Conservation (phyloP, 2,113 vertebrate genomes). For the Tetrao urogallus region DNA sequence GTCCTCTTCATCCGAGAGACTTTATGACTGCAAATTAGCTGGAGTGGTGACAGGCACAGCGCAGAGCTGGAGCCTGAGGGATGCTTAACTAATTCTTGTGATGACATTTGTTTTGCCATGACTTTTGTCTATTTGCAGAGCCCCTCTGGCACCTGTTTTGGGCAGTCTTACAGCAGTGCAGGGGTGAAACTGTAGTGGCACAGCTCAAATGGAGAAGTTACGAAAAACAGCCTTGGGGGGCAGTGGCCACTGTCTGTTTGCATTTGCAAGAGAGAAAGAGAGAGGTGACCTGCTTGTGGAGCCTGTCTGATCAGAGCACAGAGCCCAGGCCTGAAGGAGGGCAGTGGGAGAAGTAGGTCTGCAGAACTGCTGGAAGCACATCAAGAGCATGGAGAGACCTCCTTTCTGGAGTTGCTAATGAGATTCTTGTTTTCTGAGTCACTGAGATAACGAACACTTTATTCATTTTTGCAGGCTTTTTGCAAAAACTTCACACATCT, state of each 20-base stretch:
- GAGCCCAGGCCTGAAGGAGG: conserved; percentile 7
- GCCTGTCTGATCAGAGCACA: neutral
- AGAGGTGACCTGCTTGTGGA: conserved; percentile 38
- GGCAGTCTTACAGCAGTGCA: neutral
- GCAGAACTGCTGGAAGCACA: neutral
- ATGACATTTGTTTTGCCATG: neutral
- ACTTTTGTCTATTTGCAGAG: neutral
- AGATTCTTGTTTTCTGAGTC: conserved; percentile 12
- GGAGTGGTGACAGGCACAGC: neutral
- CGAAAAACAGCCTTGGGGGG: conserved; percentile 17
- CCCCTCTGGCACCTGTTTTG: neutral
- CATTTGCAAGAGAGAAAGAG: neutral
- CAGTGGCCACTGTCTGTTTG: neutral
- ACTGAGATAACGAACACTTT: neutral
- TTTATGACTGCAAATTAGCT: neutral
- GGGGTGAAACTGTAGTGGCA: neutral
- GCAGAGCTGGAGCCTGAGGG: neutral
- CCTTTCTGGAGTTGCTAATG: neutral
- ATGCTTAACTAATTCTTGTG: neutral
- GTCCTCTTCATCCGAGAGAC: neutral
- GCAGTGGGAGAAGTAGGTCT: conserved; percentile 14
- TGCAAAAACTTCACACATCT: neutral
- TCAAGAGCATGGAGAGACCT: neutral
- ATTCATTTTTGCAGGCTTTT: neutral
- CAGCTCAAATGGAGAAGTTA: neutral